A percentile compares a stretch with the other conserved stretches of the same genome.
These are phyloP conservation scores for Tricholaema leucomelas DNA, from an alignment of 2,113 vertebrate species.

Conservation along the genomic window DNA sequence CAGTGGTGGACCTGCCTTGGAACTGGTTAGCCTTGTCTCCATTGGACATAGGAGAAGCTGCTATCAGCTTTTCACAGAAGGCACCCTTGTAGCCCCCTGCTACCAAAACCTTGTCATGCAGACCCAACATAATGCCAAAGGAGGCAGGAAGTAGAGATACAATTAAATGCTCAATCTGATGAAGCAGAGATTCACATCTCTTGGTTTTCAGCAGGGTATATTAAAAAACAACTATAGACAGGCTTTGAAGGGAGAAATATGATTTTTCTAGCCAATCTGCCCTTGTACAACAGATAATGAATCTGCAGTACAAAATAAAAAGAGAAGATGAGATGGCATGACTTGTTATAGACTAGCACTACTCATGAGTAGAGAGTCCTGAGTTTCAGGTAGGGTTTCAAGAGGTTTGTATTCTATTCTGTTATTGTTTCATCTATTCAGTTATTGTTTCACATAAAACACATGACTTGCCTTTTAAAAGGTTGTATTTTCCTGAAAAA, in stretches of 20 bases:
- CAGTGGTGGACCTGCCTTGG: accelerated
- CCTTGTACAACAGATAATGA: not conserved
- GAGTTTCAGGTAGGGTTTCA: not conserved
- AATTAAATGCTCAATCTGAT: not conserved
- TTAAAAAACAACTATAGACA: not conserved
- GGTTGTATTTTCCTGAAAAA: not conserved
- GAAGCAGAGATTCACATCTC: not conserved
- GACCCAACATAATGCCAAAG: not conserved
- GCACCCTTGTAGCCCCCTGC: too few species aligned
- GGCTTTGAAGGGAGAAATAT: not conserved
- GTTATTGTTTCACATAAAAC: not conserved
- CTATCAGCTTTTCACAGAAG: not conserved
- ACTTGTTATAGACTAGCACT: not conserved
- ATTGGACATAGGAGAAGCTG: too few species aligned
- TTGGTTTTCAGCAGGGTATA: not conserved
- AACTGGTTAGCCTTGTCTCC: not conserved
- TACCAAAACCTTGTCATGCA: not conserved
- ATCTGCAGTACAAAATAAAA: not conserved
- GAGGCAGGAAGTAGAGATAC: not conserved
- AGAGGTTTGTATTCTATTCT: not conserved
- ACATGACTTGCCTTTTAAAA: not conserved
- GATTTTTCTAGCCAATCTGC: not conserved
- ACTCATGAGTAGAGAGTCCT: not conserved
- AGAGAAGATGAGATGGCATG: not conserved
- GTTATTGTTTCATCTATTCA: not conserved